Evolutionary conservation across 2,888 invertebrate genomes (phyloP), one percentile per base, ranked within the genome.

Genomic region (Meganola albula): DNA sequence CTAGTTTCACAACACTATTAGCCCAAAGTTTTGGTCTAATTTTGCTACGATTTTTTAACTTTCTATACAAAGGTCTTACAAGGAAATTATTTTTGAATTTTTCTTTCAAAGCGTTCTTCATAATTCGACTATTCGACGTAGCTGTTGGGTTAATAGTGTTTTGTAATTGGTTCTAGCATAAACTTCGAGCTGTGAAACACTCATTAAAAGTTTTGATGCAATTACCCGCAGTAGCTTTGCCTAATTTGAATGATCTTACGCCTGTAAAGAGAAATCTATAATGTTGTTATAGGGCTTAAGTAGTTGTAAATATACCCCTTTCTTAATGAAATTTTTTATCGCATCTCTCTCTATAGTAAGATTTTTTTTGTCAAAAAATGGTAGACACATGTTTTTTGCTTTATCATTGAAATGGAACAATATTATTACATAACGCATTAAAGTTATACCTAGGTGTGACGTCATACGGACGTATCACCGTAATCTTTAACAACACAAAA

Each of bases 11-110:
- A 7, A 37, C 48, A 35, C 54, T 69, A 45, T 68, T 56, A 32
- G 68, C 37, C 7, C 56, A 45, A 28, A 55, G 34, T 43, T 58
- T 60, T 30, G 67, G 58, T 27, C 49, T 54, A 21, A 59, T 44
- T 40, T 63, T 62, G 25, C 60, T 58, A 20, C 44, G 32, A 12
- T 45, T 41, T 39, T 56, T 70, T 1, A 66, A 39, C 58, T 72
- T 77, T 39, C 56, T 67, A 34, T 83, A 84, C 24, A 84, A 62
- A 4, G 84, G 84, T 64, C 66, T 72, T 0, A 84, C 84, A 21
- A 75, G 68, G 38, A 63, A 44, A 24, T 73, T 71, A 8, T 54
- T 65, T 47, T 63, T 68, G 18, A 82, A 82, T 53, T 72, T 77
- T 26, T 68, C 59, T 27, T 58, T 58, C 1, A 58, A 31, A 46